Evolutionary conservation across 2,113 vertebrate genomes (phyloP), one percentile per base, ranked within the genome.

Genomic region (Clarias batrachus): DNA sequence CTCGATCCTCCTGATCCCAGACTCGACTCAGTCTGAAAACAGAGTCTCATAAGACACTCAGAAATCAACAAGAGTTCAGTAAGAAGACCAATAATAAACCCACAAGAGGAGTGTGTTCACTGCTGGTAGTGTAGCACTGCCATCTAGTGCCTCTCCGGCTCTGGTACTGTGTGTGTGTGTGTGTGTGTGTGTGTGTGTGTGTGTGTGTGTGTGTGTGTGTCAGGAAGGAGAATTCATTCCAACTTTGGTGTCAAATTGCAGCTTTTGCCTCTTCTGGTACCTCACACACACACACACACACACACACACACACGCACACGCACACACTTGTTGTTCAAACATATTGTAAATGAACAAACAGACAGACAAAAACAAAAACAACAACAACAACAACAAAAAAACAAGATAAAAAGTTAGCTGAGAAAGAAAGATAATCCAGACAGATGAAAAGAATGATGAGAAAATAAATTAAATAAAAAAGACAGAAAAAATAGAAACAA

Each of bases 201-300:
- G 63, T 79, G 56, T 16, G 62, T 33, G 63, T 56, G 21, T 76
- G 27, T 68, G 65, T 70, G 41, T 70, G 4, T 2, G 65, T 90
- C 81, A 91, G 33, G 88, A 91, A 23, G 85, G 83, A 1, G 85
- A 91, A 84, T 90, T 91, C 86, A 91, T 90, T 87, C 89, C 89
- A 48, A 90, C 85, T 70, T 91, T 91, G 63, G 90, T 91, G 81
- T 89, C 87, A 86, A 91, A 90, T 14, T 90, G 91, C 54, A 91
- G 54, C 77, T 91, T 91, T 81, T 90, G 89, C 54, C 89, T 81
- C 65, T 87, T 91, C 84, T 91, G 87, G 81, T 86, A 89, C 23
- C 86, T 83, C 71, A 89, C 86, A 82, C 66, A 63, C 74, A 86
- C 56, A 89, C 30, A 66, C 41, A 65, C 41, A 81, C 56, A 80